Evolutionary conservation across 2,797 vertebrate genomes (phyloP).

Genomic region (Sebastolobus altivelis): DNA sequence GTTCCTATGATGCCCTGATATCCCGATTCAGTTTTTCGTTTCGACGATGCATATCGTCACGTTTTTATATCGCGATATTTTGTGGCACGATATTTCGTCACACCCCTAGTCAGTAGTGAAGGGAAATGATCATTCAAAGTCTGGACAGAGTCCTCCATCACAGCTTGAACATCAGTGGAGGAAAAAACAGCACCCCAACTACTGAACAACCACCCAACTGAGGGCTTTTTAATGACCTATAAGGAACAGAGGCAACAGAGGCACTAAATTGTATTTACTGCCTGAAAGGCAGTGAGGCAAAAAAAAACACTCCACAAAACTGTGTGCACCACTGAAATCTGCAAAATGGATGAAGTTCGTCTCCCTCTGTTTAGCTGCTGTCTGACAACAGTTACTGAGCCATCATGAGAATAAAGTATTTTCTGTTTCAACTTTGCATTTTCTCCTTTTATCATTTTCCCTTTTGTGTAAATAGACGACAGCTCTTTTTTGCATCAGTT

Average conservation of each 20-base stretch:
- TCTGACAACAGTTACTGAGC: not conserved
- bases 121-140: not conserved
- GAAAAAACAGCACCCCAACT: not conserved
- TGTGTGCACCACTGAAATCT: not conserved
- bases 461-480: not conserved
- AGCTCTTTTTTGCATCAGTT: not conserved
- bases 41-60: too few species aligned
- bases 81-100: too few species aligned
- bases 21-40: too few species aligned
- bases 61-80: too few species aligned
- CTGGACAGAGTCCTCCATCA: not conserved
- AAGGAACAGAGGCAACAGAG: not conserved
- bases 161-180: not conserved
- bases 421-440: not conserved
- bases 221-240: not conserved
- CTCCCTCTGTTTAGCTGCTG: not conserved
- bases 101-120: not conserved
- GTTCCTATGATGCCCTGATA: too few species aligned
- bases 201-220: not conserved
- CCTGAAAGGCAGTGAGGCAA: not conserved
- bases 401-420: not conserved
- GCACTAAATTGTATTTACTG: not conserved
- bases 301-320: not conserved
- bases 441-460: not conserved
- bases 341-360: not conserved